phyloP scores from a whole-genome alignment of 2,113 vertebrate genomes.

The Pyxicephalus adspersus region DNA sequence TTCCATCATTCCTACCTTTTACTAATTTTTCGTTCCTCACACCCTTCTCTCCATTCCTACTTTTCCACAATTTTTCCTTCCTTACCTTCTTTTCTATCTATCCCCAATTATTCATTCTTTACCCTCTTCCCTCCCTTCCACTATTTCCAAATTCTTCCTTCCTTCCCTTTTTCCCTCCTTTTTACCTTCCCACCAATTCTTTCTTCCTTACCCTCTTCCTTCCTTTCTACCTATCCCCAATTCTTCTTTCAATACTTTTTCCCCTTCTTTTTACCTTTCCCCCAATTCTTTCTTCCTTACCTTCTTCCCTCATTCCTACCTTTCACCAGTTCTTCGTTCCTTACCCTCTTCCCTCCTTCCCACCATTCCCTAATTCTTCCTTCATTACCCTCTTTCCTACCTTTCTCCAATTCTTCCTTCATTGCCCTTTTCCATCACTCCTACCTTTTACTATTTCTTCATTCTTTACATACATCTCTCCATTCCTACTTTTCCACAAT shows the following conservation, averaged over 20 bases:
- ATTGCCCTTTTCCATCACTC: rapidly evolving
- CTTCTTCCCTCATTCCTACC: not conserved
- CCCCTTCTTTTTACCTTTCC: not conserved
- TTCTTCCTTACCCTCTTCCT: not conserved
- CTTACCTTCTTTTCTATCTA: not conserved
- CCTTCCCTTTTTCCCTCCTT: not conserved
- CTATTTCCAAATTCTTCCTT: not conserved
- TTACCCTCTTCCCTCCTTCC: not conserved
- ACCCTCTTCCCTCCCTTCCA: not conserved
- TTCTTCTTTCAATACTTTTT: not conserved
- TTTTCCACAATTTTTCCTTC: no score
- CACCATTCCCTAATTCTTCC: not conserved
- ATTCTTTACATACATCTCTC: not conserved
- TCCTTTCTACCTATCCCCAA: not conserved
- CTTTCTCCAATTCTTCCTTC: not conserved
- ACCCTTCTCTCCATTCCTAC: not conserved
- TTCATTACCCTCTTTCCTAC: rapidly evolving
- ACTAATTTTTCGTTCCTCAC: no score
- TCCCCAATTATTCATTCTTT: not conserved
- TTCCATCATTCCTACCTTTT: not conserved
- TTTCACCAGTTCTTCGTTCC: not conserved
- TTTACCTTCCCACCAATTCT: no score
- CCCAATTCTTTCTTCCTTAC: not conserved
- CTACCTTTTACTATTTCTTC: not conserved
- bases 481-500: not conserved